Base-by-base conservation (phyloP, 37 sponge, comb jelly and placozoan species). In the Agelas oroides region DNA sequence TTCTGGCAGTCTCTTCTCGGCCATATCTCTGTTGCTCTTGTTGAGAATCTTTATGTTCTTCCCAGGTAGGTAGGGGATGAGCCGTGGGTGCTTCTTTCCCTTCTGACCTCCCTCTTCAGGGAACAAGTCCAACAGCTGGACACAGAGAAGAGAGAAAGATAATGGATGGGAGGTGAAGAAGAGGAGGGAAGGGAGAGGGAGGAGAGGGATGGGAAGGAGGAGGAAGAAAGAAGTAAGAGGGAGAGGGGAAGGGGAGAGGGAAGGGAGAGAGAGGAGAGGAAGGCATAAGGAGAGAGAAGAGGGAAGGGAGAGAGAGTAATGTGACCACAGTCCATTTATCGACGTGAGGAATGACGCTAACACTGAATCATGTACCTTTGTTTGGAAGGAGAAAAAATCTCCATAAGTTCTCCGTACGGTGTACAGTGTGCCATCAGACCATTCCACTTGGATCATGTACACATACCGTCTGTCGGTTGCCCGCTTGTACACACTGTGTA, bases 331-430 rank as follows among this genome's bases (percentile, higher is more conserved):
- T n/a, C n/a, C n/a, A n/a, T n/a, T n/a, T n/a, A n/a, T n/a, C n/a
- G n/a, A n/a, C n/a, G n/a, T n/a, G n/a, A n/a, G n/a, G n/a, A n/a
- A n/a, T n/a, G n/a, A n/a, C n/a, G n/a, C n/a, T n/a, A n/a, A n/a
- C n/a, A n/a, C n/a, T n/a, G n/a, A n/a, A 8, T 46, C 46, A 46
- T 46, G 23, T 6, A 94, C 94, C 76, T 94, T 90, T 66, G 77
- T 94, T 35, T 94, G 94, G 59, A 94, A 94, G 19, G 79, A 86
- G 83, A 94, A 94, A 84, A 94, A 94, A 30, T 94, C 94, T 14
- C 94, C 94, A 59, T 94, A 94, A 0, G 94, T 90, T 34, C 94
- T 82, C 31, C 87, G 73, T 13, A 94, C 73, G 12, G 82, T 77
- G 55, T 73, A 94, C 36, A 19, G 20, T 21, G 84, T 73, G 1